Evolutionary conservation across 2,113 vertebrate genomes (phyloP).

Genomic region (Pterophyllum scalare): DNA sequence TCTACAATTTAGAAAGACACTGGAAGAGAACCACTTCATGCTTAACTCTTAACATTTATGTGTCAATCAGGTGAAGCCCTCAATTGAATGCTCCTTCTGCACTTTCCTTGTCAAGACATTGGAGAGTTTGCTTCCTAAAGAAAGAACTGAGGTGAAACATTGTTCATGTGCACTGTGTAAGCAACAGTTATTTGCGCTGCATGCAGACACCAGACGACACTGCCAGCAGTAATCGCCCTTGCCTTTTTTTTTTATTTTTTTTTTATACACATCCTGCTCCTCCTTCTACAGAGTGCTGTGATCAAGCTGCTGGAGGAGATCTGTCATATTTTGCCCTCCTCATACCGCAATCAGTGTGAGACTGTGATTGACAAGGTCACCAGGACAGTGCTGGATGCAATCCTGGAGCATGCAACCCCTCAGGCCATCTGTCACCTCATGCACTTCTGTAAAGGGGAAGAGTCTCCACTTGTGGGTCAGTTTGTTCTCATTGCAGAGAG

Average conservation of each 20-base stretch:
- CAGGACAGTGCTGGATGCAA: slow-evolving; percentile 73
- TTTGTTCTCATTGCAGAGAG: neutral
- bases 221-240: too few species aligned
- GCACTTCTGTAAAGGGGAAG: slow-evolving; percentile 71
- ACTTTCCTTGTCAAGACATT: slow-evolving; percentile 70
- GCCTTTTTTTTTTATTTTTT: too few species aligned
- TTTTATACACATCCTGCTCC: neutral
- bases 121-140: slow-evolving; percentile 70
- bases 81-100: slow-evolving; percentile 70
- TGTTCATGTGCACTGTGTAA: neutral
- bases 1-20: neutral
- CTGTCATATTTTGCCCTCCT: slow-evolving; percentile 80
- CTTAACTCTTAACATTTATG: neutral
- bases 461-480: slow-evolving; percentile 54
- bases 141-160: slow-evolving; percentile 73
- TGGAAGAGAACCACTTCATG: neutral
- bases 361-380: slow-evolving; percentile 77
- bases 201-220: slow-evolving; percentile 1
- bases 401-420: slow-evolving; percentile 80
- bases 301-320: slow-evolving; percentile 67
- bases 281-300: slow-evolving; percentile 68
- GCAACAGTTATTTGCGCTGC: neutral
- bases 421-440: slow-evolving; percentile 84
- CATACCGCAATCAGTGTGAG: slow-evolving; percentile 76
- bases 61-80: slow-evolving; percentile 38